These are phyloP conservation scores for Alcedo atthis DNA, from an alignment of 2,797 vertebrate species.

Conservation along the genomic window DNA sequence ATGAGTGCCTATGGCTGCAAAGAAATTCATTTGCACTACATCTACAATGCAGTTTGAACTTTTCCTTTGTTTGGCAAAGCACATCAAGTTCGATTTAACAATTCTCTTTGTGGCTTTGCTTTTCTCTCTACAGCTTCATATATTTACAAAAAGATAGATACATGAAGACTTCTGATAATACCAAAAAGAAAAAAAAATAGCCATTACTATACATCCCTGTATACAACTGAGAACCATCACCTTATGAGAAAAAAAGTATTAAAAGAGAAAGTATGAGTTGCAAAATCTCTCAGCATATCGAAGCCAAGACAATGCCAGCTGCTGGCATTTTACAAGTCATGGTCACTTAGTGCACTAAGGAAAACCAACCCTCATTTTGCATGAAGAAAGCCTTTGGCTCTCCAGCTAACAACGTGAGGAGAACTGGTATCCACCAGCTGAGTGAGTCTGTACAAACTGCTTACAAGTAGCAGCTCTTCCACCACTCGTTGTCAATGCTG, in stretches of 20 bases:
- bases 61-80: slow-evolving; percentile 60
- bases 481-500: neutral
- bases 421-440: neutral
- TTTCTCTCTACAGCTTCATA: slow-evolving; percentile 51
- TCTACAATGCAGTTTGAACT: slow-evolving; percentile 73
- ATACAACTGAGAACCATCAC: neutral
- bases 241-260: neutral
- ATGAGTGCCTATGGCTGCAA: slow-evolving; percentile 7
- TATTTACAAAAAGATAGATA: slow-evolving; percentile 59
- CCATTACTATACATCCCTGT: slow-evolving; percentile 14
- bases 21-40: slow-evolving; percentile 50
- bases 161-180: slow-evolving; percentile 40
- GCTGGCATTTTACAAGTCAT: slow-evolving; percentile 21
- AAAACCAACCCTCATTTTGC: slow-evolving; percentile 17
- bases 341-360: slow-evolving; percentile 14
- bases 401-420: slow-evolving; percentile 4
- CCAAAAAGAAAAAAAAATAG: slow-evolving; percentile 14
- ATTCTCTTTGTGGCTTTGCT: slow-evolving; percentile 69
- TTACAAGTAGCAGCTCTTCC: neutral
- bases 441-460: neutral
- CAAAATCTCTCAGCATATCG: neutral
- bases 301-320: neutral
- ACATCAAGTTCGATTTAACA: slow-evolving; percentile 59
- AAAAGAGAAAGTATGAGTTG: slow-evolving; percentile 10
- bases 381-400: slow-evolving; percentile 10